Base-by-base conservation (phyloP, 2,113 vertebrate species). In the Corydoras sp. region DNA sequence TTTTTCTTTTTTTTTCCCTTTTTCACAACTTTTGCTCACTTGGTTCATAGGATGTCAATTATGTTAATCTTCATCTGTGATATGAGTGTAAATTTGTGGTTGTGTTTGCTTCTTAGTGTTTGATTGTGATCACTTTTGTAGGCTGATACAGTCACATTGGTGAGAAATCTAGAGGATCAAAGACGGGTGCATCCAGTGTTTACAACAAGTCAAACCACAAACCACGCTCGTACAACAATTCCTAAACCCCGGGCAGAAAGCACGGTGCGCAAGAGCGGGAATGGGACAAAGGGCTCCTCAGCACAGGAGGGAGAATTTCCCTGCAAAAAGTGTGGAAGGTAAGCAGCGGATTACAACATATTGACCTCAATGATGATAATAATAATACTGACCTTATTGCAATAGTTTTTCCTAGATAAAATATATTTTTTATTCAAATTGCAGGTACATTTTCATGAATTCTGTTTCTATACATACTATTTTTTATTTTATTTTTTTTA, bases 281-380 rank as follows among this genome's bases (percentile, higher is more conserved):
- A 89, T 43, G 58, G 79, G 67, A 86, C 84, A 0, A 96, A 96
- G 78, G 82, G 43, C 51, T 76, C 90, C 2, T 87, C 87, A n/a
- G 90, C 79, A 54, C 92, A 89, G 77, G 97, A 98, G 77, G 95
- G 92, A 63, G 93, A 92, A n/a, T 99, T 98, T 86, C 97, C 97
- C 60, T 99, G 97, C 89, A 99, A 98, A 91, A 99, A 99, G 80
- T 99, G 97, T 63, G 97, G 95, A 89, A 96, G 96, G 97, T 98
- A 82, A 86, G 87, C 72, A 10, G 4, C n/a, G 10, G 54, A 59
- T 18, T 2, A 10, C 3, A 43, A 64, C 13, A 24, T 51, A 5
- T 51, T 10, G 9, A 24, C 18, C 18, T 24, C 18, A 24, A 24
- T 24, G 18, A 24, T 24, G 1, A 24, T 24, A 24, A 24, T 24